Conservation (phyloP, 2,888 invertebrate species). For the Formica aserva region DNA sequence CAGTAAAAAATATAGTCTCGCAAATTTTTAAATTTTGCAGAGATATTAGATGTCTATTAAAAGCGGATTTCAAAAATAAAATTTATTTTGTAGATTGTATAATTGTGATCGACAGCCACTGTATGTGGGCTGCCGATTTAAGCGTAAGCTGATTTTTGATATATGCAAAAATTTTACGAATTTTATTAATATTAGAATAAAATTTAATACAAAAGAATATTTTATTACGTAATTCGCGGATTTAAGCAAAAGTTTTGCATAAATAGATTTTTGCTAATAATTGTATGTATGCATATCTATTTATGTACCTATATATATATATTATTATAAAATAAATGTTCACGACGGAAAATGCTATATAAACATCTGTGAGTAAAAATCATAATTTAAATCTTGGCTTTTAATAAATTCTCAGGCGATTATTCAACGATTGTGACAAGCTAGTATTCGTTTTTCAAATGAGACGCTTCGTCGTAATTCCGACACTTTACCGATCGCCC, state of each 20-base stretch:
- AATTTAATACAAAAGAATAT: background rate
- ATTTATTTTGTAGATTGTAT: background rate
- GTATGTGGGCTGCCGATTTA: background rate
- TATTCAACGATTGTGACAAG: conserved; percentile 11
- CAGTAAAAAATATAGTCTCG: background rate
- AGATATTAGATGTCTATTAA: background rate
- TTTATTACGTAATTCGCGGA: background rate
- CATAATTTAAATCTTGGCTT: background rate
- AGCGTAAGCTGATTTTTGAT: background rate
- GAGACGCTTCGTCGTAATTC: conserved; percentile 1
- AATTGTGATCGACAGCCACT: background rate
- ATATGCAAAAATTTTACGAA: background rate
- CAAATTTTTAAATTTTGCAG: background rate
- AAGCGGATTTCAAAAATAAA: background rate
- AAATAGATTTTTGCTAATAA: background rate
- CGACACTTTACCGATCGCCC: conserved; percentile 43
- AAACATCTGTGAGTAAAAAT: conserved; percentile 12
- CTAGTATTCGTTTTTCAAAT: conserved; percentile 1
- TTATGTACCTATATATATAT: background rate
- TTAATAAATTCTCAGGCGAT: conserved; percentile 12
- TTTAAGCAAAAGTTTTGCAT: background rate
- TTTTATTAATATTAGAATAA: background rate
- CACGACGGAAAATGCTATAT: background rate
- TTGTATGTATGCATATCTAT: background rate
- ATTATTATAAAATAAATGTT: background rate